phyloP scores from a whole-genome alignment of 2,888 invertebrate species.

The Leptopilina drosophilae region DNA sequence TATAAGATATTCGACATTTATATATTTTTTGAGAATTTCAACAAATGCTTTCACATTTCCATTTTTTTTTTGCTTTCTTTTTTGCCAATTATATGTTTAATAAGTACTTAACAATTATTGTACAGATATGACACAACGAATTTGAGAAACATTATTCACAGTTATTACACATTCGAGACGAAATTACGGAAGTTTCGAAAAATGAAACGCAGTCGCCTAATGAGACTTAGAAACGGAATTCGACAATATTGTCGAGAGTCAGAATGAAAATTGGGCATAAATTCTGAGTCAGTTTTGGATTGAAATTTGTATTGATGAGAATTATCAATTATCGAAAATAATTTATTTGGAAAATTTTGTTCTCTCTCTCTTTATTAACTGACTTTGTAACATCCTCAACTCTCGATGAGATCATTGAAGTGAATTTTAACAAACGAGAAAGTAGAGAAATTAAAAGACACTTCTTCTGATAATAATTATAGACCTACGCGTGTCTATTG shows the following conservation, averaged over 20 bases:
- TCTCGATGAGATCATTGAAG: constrained; percentile 32
- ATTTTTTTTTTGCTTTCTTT: constrained; percentile 1
- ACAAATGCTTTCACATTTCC: too few relatives aligned
- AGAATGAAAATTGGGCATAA: too few relatives aligned
- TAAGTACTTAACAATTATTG: constrained; percentile 38
- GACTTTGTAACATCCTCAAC: not conserved
- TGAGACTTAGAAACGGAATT: not conserved
- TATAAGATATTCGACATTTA: constrained; percentile 2
- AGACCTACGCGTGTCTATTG: not conserved
- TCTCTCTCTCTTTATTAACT: not conserved
- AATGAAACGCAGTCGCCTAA: constrained; percentile 1
- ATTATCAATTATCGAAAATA: too few relatives aligned
- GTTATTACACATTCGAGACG: not conserved
- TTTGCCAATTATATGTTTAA: constrained; percentile 14
- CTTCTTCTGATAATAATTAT: constrained; percentile 28
- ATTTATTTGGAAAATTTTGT: too few relatives aligned
- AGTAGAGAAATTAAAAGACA: constrained; percentile 30
- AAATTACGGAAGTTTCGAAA: constrained; percentile 8
- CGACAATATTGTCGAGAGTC: too few relatives aligned
- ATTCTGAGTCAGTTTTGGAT: too few relatives aligned
- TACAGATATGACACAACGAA: constrained; percentile 26
- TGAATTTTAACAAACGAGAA: constrained; percentile 15
- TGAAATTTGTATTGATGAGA: too few relatives aligned
- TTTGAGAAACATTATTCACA: constrained; percentile 24
- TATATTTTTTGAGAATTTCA: constrained; percentile 8